These are phyloP conservation scores for Amaurobius ferox DNA, from an alignment of 2,888 invertebrate genomes.

Conservation along the genomic window DNA sequence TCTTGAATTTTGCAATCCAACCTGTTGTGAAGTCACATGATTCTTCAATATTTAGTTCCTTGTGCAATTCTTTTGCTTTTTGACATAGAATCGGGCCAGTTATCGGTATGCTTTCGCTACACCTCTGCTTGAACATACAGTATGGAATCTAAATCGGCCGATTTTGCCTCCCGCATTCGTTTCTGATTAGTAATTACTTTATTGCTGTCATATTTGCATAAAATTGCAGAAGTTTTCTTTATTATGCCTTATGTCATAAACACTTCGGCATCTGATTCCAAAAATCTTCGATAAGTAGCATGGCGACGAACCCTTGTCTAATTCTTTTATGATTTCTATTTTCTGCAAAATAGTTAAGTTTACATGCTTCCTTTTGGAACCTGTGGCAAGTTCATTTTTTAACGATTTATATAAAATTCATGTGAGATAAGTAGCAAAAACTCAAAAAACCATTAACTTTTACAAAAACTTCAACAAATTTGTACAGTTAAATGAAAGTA, in stretches of 20 bases:
- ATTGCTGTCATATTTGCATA: not conserved
- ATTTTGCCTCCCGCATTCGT: not conserved
- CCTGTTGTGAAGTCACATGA: not conserved
- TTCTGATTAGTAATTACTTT: not conserved
- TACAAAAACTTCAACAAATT: too few species aligned
- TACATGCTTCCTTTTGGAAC: too few species aligned
- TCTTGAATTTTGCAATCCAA: not conserved
- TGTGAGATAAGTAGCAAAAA: too few species aligned
- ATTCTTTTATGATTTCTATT: not conserved
- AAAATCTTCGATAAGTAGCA: not conserved
- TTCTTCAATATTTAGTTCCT: not conserved
- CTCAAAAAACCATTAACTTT: too few species aligned
- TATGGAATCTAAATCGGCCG: not conserved
- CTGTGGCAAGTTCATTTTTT: too few species aligned
- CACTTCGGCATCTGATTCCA: not conserved
- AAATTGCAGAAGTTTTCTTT: not conserved
- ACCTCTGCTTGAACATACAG: not conserved
- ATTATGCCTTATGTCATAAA: not conserved
- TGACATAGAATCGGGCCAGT: not conserved
- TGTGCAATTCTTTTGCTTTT: not conserved
- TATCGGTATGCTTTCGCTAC: not conserved
- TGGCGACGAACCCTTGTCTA: not conserved
- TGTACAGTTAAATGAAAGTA: too few species aligned
- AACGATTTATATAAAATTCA: too few species aligned
- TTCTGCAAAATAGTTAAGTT: not conserved